Percentiles rank a stretch among this genome's conserved stretches.
phyloP scores from a whole-genome alignment of 2,797 vertebrate species.

The Chelidonichthys spinosus region DNA sequence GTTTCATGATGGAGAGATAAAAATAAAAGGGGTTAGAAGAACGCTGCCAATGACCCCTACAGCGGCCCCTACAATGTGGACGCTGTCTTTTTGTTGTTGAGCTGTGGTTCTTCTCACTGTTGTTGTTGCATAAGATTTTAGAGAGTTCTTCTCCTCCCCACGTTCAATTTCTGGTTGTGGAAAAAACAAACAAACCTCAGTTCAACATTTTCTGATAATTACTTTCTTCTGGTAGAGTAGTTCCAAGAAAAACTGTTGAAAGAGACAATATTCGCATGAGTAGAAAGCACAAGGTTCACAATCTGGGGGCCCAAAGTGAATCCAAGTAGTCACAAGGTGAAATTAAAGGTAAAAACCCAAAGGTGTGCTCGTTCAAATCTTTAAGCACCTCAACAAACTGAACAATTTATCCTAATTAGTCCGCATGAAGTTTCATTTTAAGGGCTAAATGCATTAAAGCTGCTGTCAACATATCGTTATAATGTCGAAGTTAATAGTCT shows the following conservation, averaged over 20 bases:
- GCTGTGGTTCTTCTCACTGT: neutral
- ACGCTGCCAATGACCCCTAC: constrained; percentile 1
- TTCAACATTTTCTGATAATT: neutral
- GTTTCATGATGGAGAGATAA: constrained; percentile 27
- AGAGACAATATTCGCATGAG: neutral
- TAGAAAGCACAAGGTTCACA: neutral
- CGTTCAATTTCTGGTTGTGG: neutral
- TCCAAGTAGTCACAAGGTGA: neutral
- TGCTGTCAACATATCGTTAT: neutral
- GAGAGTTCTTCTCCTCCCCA: neutral
- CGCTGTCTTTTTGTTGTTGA: neutral
- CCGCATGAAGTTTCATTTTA: neutral
- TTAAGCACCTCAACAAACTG: neutral
- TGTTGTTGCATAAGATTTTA: neutral
- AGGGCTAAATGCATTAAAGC: neutral
- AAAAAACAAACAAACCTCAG: neutral
- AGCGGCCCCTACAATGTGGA: neutral
- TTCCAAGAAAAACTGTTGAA: neutral
- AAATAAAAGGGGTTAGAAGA: constrained; percentile 1
- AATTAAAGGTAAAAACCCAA: neutral
- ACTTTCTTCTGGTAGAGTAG: neutral
- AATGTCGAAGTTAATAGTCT: neutral
- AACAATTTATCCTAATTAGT: neutral
- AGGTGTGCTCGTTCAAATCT: neutral
- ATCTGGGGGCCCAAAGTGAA: neutral